These are phyloP conservation scores for Ophion ellenae DNA, from an alignment of 2,888 invertebrate genomes.

Conservation along the genomic window DNA sequence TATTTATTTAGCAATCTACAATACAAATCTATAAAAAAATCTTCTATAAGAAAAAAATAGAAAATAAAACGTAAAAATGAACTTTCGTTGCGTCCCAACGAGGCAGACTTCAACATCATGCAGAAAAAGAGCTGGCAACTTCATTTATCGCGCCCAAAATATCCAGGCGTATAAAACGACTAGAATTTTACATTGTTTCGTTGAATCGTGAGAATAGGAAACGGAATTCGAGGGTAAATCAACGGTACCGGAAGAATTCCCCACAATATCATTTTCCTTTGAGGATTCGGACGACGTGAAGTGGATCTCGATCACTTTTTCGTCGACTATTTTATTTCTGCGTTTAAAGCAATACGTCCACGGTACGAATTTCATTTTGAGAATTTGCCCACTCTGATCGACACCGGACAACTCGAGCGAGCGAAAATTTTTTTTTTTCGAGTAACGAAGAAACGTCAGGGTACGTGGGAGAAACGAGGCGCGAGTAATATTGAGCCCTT, in stretches of 20 bases:
- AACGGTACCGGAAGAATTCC: slow-evolving; percentile 22
- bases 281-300: slow-evolving; percentile 48
- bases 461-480: slow-evolving; percentile 55
- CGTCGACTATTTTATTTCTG: slow-evolving; percentile 76
- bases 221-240: slow-evolving; percentile 17
- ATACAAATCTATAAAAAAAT: too few species aligned
- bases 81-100: too few species aligned
- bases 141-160: not conserved
- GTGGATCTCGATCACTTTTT: slow-evolving; percentile 62
- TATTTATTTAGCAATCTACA: too few species aligned
- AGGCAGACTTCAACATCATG: too few species aligned
- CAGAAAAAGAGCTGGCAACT: slow-evolving; percentile 12
- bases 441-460: slow-evolving; percentile 2
- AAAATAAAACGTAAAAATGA: too few species aligned
- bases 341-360: slow-evolving; percentile 77
- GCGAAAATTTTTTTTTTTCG: slow-evolving; percentile 19
- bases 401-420: not conserved
- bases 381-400: not conserved
- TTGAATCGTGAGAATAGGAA: slow-evolving; percentile 12
- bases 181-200: slow-evolving; percentile 35
- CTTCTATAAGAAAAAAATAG: too few species aligned
- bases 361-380: slow-evolving; percentile 78
- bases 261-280: slow-evolving; percentile 20
- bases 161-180: not conserved
- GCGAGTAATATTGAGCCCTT: slow-evolving; percentile 60